phyloP scores from a whole-genome alignment of 2,113 vertebrate genomes.

The Perccottus glenii region DNA sequence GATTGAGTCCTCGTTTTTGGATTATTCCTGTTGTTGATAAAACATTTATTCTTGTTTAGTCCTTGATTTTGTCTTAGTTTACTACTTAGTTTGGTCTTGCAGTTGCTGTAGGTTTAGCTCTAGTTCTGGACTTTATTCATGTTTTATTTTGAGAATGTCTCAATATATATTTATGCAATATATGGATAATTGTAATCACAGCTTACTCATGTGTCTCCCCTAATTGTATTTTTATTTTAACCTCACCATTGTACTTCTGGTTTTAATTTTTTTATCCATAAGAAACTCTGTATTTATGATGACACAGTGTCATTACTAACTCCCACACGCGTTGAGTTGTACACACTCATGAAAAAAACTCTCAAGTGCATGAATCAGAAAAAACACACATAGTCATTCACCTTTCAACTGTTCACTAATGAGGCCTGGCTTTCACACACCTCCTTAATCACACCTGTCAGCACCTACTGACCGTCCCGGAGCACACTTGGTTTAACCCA shows the following conservation, averaged over 20 bases:
- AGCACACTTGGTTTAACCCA: constrained; percentile 26
- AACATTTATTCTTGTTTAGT: no score
- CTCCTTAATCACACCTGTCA: constrained; percentile 51
- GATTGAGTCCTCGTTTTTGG: no score
- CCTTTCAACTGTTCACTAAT: constrained; percentile 61
- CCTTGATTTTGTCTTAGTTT: no score
- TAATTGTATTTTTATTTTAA: no score
- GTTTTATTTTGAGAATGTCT: no score
- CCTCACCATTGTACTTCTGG: background rate
- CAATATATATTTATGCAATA: no score
- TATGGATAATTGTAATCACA: no score
- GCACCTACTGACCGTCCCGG: constrained; percentile 20
- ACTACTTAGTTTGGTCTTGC: no score
- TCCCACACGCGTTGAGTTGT: constrained; percentile 64
- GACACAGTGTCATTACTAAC: constrained; percentile 53
- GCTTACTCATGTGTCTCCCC: no score
- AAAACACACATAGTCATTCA: constrained; percentile 51
- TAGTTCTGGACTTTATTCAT: no score
- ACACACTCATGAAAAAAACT: constrained; percentile 53
- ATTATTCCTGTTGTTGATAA: no score
- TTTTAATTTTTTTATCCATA: constrained; percentile 49
- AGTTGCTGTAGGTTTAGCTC: no score
- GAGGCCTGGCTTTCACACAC: constrained; percentile 6
- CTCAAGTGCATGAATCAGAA: constrained; percentile 64
- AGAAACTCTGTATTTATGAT: constrained; percentile 66